Evolutionary conservation across 2,888 invertebrate genomes (phyloP), one percentile per base, ranked within the genome.

Genomic region (Sycophila texana): DNA sequence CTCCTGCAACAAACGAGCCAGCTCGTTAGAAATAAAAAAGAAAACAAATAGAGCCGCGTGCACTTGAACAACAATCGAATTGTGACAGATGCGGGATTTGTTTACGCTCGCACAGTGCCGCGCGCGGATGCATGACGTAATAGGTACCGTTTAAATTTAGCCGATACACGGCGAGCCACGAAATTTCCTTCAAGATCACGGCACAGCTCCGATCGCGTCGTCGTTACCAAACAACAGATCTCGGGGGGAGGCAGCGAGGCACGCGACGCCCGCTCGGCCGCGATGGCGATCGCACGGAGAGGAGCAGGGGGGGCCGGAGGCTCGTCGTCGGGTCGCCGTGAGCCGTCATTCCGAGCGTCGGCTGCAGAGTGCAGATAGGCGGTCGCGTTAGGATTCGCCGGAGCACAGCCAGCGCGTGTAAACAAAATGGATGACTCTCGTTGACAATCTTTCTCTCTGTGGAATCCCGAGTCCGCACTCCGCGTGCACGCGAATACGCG

Each of bases 381-480:
- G 4, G 20, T 4, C 47, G 49, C n/a, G 68, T 30, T 14, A 66
- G n/a, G 55, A 70, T 68, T 73, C 47, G 68, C 61, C 51, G 49
- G 63, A 63, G 65, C 39, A 70, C 67, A 20, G 5, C 16, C 5
- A 4, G 30, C 16, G 73, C 39, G 72, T 80, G 76, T 80, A 80
- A 80, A 80, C 80, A 80, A 80, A 80, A 80, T 80, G 80, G 80
- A 80, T 80, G 80, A 80, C 80, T 68, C 75, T 61, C 61, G 39
- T 71, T 72, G 71, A 72, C 67, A 73, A 51, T 10, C 0, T 67
- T 5, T 49, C 18, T 74, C 53, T 63, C 51, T 0, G 14, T 3
- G 26, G 26, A 26, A 26, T 74, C 55, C n/a, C 7, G 39, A 7
- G 10, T 39, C 39, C 39, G 39, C 39, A 7, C 10, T 39, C 39